Conservation (phyloP, 2,888 invertebrate genomes). For the Leptopterna dolabrata region DNA sequence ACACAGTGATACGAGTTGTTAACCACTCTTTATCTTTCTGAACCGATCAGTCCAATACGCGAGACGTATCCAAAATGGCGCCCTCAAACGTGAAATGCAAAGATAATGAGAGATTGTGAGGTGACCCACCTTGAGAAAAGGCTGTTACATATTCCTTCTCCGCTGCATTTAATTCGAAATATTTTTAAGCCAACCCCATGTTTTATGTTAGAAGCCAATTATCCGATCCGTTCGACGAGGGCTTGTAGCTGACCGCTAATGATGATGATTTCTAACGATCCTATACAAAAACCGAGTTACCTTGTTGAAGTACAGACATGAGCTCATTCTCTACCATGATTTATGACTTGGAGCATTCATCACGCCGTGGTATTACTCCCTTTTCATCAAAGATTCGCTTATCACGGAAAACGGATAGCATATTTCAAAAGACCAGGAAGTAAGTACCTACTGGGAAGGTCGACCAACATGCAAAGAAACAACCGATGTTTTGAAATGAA, state of each 20-base stretch:
- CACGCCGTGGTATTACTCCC: not conserved
- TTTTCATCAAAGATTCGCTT: not conserved
- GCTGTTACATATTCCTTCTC: not conserved
- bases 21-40: not conserved
- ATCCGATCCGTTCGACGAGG: not conserved
- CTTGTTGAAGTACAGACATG: not conserved
- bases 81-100: constrained; percentile 21
- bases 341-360: not conserved
- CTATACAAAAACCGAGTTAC: not conserved
- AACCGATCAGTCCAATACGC: not conserved
- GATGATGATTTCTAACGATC: not conserved
- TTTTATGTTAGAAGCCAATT: not conserved
- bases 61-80: not conserved
- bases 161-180: not conserved
- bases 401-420: not conserved
- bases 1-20: no score
- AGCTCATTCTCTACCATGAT: not conserved
- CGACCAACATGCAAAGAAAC: no score
- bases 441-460: no score
- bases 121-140: not conserved
- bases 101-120: constrained; percentile 1
- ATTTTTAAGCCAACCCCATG: not conserved
- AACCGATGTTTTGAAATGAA: no score
- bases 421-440: not conserved
- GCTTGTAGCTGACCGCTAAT: not conserved